phyloP scores from a whole-genome alignment of 1,140 invertebrate genomes.

The Hermetia illucens region DNA sequence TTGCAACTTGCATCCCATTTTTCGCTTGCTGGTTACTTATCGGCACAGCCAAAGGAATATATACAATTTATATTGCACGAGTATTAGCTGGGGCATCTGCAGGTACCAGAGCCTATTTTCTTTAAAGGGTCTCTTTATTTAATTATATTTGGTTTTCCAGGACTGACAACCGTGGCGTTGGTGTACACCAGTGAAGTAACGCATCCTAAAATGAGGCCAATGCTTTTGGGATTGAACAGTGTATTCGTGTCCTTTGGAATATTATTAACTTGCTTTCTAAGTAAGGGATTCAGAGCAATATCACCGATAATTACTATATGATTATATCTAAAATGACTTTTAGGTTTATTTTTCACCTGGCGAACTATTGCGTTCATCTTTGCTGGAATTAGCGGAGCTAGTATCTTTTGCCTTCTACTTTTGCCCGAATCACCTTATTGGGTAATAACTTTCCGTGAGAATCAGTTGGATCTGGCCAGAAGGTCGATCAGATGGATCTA shows the following conservation, averaged over 20 bases:
- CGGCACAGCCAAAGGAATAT: slow-evolving; percentile 24
- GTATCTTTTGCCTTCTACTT: slow-evolving; percentile 27
- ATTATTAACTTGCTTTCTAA: slow-evolving; percentile 32
- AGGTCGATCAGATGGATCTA: slow-evolving; percentile 32
- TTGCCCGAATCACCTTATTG: slow-evolving; percentile 44
- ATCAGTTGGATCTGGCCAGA: slow-evolving; percentile 19
- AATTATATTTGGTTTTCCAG: slow-evolving; percentile 13
- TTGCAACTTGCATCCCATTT: slow-evolving; percentile 38
- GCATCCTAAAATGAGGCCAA: slow-evolving; percentile 35
- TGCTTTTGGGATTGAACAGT: slow-evolving; percentile 40
- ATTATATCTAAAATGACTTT: too few species aligned
- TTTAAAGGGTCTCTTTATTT: background rate
- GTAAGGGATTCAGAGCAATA: too few species aligned
- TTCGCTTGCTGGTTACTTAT: slow-evolving; percentile 43
- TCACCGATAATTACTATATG: too few species aligned
- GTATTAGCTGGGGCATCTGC: slow-evolving; percentile 35
- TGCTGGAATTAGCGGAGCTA: slow-evolving; percentile 20
- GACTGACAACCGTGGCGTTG: slow-evolving; percentile 35
- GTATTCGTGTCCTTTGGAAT: slow-evolving; percentile 41
- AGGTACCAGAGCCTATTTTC: slow-evolving; percentile 17
- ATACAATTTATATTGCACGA: slow-evolving; percentile 33
- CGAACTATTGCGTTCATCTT: slow-evolving; percentile 31
- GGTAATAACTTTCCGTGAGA: slow-evolving; percentile 33
- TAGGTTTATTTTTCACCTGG: slow-evolving; percentile 34
- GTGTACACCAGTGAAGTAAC: slow-evolving; percentile 43